Conservation (phyloP, 2,113 vertebrate species). For the Toxostoma redivivum region DNA sequence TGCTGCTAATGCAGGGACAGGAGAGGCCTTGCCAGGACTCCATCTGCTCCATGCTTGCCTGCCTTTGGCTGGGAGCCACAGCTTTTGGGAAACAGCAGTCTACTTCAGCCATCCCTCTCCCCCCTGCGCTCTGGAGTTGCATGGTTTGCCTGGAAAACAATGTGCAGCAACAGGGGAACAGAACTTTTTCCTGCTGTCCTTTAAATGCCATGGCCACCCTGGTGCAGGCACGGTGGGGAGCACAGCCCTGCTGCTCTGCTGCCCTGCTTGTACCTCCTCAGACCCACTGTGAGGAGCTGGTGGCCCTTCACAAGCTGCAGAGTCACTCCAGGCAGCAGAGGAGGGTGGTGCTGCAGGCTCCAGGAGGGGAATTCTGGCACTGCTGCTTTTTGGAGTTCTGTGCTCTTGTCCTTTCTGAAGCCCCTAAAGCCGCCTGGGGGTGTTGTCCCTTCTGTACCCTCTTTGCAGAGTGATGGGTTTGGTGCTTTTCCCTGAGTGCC, state of each 20-base stretch:
- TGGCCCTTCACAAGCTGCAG: neutral
- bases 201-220: neutral
- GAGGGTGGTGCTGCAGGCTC: neutral
- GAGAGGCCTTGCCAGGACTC: conserved; percentile 78
- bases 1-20: conserved; percentile 84
- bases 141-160: conserved; percentile 42
- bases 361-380: neutral
- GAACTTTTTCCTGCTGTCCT: neutral
- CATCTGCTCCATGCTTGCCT: conserved; percentile 83
- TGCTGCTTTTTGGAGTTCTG: neutral
- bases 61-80: conserved; percentile 75
- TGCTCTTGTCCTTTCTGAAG: neutral
- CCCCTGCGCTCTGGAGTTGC: neutral
- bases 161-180: neutral
- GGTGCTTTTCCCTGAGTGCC: neutral
- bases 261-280: neutral
- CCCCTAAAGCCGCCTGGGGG: neutral
- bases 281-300: neutral
- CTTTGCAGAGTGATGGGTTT: neutral
- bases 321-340: neutral
- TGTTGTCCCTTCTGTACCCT: neutral
- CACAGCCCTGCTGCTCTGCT: neutral
- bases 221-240: neutral
- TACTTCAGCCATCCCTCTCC: conserved; percentile 21
- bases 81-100: conserved; percentile 66